Conservation (phyloP, 1,140 invertebrate species). For the Odontomachus brunneus region DNA sequence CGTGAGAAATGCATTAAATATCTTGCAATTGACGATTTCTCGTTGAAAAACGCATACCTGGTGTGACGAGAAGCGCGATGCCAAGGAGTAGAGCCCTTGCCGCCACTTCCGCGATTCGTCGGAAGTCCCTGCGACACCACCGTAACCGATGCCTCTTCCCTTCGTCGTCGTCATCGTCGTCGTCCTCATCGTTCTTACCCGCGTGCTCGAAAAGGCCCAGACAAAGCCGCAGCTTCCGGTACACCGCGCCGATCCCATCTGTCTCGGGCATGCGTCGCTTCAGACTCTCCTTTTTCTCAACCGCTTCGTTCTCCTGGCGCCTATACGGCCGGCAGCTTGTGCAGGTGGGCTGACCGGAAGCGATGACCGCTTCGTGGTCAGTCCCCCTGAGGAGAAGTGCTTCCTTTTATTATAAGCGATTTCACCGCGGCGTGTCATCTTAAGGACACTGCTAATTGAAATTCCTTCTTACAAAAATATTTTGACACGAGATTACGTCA, state of each 20-base stretch:
- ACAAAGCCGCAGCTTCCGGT: constrained; percentile 67
- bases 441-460: no score
- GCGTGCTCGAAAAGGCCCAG: constrained; percentile 55
- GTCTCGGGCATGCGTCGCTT: constrained; percentile 67
- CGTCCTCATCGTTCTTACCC: constrained; percentile 63
- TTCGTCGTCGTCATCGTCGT: constrained; percentile 63
- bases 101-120: constrained; percentile 81
- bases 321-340: constrained; percentile 72
- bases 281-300: constrained; percentile 68
- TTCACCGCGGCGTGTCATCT: not conserved
- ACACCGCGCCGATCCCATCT: constrained; percentile 59
- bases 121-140: constrained; percentile 79
- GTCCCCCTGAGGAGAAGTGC: constrained; percentile 53
- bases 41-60: constrained; percentile 77
- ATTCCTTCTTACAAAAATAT: no score
- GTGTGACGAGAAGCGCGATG: constrained; percentile 82
- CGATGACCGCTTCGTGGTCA: constrained; percentile 71
- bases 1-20: no score
- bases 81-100: constrained; percentile 81
- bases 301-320: constrained; percentile 70
- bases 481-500: no score
- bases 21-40: no score
- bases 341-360: constrained; percentile 84
- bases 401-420: not conserved
- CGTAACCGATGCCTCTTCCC: constrained; percentile 78